Conservation (phyloP, 1,140 invertebrate genomes). For the Semibalanus balanoides region DNA sequence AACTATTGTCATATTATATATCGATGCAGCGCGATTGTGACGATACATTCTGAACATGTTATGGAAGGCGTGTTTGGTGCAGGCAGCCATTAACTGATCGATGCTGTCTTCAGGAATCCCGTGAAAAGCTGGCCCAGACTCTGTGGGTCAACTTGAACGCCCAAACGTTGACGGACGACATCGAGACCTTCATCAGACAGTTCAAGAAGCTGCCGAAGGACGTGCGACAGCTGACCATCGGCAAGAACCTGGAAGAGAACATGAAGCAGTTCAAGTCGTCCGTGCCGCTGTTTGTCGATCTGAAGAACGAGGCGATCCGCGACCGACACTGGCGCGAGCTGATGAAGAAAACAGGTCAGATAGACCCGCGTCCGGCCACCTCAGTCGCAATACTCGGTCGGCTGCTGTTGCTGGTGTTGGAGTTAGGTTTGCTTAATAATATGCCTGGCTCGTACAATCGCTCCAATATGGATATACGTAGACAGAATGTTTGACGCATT, state of each 20-base stretch:
- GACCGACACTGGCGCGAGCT: conserved; percentile 75
- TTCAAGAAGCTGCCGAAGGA: conserved; percentile 47
- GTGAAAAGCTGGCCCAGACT: conserved; percentile 66
- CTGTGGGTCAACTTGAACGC: conserved; percentile 76
- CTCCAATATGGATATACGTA: too few relatives aligned
- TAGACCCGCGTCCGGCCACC: too few relatives aligned
- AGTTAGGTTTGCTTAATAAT: too few relatives aligned
- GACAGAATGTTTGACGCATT: too few relatives aligned
- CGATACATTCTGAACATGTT: too few relatives aligned
- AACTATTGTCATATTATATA: too few relatives aligned
- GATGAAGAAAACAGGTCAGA: conserved; percentile 67
- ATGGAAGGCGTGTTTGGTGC: too few relatives aligned
- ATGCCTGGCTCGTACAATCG: too few relatives aligned
- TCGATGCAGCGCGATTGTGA: too few relatives aligned
- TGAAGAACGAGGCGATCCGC: conserved; percentile 77
- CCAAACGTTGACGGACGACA: conserved; percentile 63
- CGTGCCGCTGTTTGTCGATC: conserved; percentile 70
- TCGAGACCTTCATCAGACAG: conserved; percentile 65
- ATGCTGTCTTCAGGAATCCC: conserved; percentile 31
- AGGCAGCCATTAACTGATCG: too few relatives aligned
- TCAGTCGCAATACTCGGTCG: too few relatives aligned
- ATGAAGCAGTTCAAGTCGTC: conserved; percentile 80
- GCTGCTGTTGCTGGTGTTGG: too few relatives aligned
- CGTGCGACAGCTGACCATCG: conserved; percentile 42
- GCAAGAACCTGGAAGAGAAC: conserved; percentile 49